These are phyloP conservation scores for Dipodomys stephensi DNA, from an alignment of 2,113 vertebrate species.

Conservation along the genomic window DNA sequence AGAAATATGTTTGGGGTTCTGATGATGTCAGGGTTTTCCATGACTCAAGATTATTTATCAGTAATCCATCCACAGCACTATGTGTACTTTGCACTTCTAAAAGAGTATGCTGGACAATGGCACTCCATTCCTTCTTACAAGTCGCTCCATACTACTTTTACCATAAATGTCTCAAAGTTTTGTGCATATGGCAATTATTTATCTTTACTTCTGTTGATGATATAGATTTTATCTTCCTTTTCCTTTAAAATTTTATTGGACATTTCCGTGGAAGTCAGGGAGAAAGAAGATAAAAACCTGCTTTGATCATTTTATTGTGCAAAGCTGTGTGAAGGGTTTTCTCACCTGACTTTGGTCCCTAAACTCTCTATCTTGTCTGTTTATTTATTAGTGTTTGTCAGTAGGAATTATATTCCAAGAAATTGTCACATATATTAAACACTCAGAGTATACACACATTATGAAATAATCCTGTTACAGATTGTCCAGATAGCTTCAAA, in stretches of 20 bases:
- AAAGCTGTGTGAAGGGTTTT: slow-evolving; percentile 12
- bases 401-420: not conserved
- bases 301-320: not conserved
- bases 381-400: slow-evolving; percentile 46
- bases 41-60: no score
- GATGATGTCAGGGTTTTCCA: not conserved
- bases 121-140: not conserved
- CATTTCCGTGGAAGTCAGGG: not conserved
- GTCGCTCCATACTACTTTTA: not conserved
- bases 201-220: slow-evolving; percentile 8
- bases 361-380: not conserved
- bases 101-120: not conserved
- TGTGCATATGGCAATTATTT: not conserved
- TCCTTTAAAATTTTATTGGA: not conserved
- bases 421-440: slow-evolving; percentile 45
- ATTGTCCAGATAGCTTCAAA: slow-evolving; percentile 25
- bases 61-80: no score
- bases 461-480: slow-evolving; percentile 41
- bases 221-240: not conserved
- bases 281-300: not conserved
- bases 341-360: not conserved
- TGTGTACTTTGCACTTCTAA: not conserved
- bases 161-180: slow-evolving; percentile 12
- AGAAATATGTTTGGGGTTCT: not conserved
- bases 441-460: not conserved